Evolutionary conservation across 2,113 vertebrate genomes (phyloP).

Genomic region (Sula dactylatra): DNA sequence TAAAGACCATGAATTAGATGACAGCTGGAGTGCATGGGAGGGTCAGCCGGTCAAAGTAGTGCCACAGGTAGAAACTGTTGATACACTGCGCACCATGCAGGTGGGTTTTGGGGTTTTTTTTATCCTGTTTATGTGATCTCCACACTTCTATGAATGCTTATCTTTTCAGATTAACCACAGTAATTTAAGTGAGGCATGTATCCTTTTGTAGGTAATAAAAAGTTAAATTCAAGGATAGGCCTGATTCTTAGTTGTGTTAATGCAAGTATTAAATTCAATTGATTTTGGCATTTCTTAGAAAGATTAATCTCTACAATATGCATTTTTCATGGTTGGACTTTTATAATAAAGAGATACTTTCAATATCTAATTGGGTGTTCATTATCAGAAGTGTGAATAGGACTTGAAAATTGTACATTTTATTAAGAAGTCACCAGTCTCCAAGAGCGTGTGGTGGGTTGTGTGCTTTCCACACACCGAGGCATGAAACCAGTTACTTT

Average conservation of each 20-base stretch:
- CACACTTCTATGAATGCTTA: background rate
- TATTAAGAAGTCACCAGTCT: background rate
- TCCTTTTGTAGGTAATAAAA: background rate
- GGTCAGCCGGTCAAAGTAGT: constrained; percentile 84
- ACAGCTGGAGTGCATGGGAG: constrained; percentile 84
- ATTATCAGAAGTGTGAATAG: background rate
- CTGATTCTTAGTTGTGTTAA: background rate
- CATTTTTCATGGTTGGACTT: background rate
- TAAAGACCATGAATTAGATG: constrained; percentile 56
- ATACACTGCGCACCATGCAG: constrained; percentile 91
- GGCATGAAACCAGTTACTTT: background rate
- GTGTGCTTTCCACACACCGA: background rate
- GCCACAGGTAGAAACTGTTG: constrained; percentile 90
- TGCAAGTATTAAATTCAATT: background rate
- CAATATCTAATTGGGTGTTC: background rate
- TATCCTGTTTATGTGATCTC: background rate
- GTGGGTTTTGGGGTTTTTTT: constrained; percentile 39
- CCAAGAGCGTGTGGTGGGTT: background rate
- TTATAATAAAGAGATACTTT: background rate
- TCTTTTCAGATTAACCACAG: background rate
- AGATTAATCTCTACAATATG: background rate
- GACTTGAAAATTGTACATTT: background rate
- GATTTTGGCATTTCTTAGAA: background rate
- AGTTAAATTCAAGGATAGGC: background rate
- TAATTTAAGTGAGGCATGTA: background rate